A percentile compares a stretch with the other conserved stretches of the same genome.
These are phyloP conservation scores for Eupithecia pulchellata DNA, from an alignment of 2,888 invertebrate species.

Conservation along the genomic window DNA sequence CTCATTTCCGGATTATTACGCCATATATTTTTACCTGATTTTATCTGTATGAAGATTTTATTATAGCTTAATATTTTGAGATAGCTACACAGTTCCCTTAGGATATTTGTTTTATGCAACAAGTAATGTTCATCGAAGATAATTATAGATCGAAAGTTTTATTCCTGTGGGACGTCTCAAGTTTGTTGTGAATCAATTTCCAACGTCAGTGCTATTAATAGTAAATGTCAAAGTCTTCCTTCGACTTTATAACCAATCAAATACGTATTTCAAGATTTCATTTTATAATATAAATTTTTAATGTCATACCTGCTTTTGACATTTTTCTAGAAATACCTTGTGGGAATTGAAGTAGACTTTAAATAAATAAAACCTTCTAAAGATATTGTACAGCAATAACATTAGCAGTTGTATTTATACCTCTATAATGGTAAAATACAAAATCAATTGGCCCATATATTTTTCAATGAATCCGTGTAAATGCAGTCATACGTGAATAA, in stretches of 20 bases:
- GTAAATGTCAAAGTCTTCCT: neutral
- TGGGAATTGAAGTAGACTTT: too few relatives aligned
- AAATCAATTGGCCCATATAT: neutral
- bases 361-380: too few relatives aligned
- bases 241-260: neutral
- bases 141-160: slow-evolving; percentile 1
- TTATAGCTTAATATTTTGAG: neutral
- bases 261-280: neutral
- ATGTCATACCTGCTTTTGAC: neutral
- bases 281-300: neutral
- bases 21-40: slow-evolving; percentile 36
- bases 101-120: neutral
- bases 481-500: slow-evolving; percentile 12
- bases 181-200: slow-evolving; percentile 4
- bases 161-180: neutral
- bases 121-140: neutral
- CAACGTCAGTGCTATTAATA: slow-evolving; percentile 6
- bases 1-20: slow-evolving; percentile 50
- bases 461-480: neutral
- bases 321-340: too few relatives aligned
- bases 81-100: neutral
- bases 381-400: too few relatives aligned
- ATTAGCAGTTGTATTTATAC: too few relatives aligned
- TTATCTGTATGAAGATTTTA: slow-evolving; percentile 21
- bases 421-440: neutral